These are phyloP conservation scores for Habropoda laboriosa DNA, from an alignment of 1,140 invertebrate species.

Conservation along the genomic window DNA sequence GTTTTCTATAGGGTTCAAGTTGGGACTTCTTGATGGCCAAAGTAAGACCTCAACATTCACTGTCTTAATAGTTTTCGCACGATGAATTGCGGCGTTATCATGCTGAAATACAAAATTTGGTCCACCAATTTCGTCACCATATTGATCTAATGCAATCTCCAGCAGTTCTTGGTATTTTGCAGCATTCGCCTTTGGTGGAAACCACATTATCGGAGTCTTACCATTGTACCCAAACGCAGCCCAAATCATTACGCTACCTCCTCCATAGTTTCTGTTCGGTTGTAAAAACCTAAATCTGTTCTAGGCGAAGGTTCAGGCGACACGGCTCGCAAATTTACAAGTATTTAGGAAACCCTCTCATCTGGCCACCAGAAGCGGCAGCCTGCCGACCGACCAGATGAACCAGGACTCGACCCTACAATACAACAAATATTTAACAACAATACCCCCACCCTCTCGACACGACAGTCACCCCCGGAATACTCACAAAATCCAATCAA, in stretches of 20 bases:
- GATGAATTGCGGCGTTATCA: background rate
- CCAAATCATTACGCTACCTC: conserved; percentile 1
- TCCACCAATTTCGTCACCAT: background rate
- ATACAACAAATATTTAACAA: no score
- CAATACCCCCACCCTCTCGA: no score
- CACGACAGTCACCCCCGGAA: no score
- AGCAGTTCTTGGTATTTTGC: background rate
- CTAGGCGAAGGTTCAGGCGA: no score
- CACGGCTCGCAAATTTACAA: no score
- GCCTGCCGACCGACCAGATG: no score
- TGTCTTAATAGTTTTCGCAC: background rate
- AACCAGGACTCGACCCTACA: no score
- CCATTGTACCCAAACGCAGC: background rate
- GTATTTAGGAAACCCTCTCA: no score
- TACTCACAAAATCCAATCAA: no score
- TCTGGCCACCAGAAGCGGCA: no score
- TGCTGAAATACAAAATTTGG: background rate
- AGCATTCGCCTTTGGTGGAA: background rate
- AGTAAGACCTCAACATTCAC: background rate
- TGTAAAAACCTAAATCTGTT: no score
- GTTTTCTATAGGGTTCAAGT: background rate
- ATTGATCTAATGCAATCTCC: background rate
- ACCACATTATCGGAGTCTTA: background rate
- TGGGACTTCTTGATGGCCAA: background rate
- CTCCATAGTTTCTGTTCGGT: background rate